These are phyloP conservation scores for Coranthus polyacanthus DNA, from an alignment of 2,797 vertebrate genomes.

Conservation along the genomic window DNA sequence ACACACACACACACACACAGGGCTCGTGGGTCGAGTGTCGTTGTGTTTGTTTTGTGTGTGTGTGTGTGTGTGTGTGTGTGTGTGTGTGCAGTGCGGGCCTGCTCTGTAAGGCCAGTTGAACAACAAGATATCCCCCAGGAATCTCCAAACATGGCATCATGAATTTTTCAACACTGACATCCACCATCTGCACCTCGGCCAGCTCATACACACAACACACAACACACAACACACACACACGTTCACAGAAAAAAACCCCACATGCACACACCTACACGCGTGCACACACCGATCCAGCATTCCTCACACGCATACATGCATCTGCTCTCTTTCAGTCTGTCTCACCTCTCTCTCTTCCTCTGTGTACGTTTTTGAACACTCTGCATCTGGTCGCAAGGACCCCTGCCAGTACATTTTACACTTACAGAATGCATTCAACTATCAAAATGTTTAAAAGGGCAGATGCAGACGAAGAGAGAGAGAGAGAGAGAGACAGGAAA, in stretches of 20 bases:
- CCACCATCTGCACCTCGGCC: slow-evolving; percentile 77
- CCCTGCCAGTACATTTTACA: slow-evolving; percentile 68
- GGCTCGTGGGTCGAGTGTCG: slow-evolving; percentile 7
- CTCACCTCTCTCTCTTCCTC: slow-evolving; percentile 58
- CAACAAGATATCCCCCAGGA: slow-evolving; percentile 80
- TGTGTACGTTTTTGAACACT: slow-evolving; percentile 50
- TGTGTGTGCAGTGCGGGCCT: slow-evolving; percentile 32
- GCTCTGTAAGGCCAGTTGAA: slow-evolving; percentile 81
- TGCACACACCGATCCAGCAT: slow-evolving; percentile 42
- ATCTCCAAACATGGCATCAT: slow-evolving; percentile 83
- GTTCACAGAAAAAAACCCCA: slow-evolving; percentile 22
- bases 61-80: slow-evolving; percentile 26
- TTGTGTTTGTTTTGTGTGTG: slow-evolving; percentile 13
- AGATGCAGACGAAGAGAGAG: neutral
- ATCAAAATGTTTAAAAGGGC: slow-evolving; percentile 54
- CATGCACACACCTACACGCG: slow-evolving; percentile 28
- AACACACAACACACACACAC: slow-evolving; percentile 32
- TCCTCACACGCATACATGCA: slow-evolving; percentile 57
- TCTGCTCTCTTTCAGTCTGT: slow-evolving; percentile 63
- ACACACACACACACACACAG: neutral
- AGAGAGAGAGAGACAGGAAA: neutral
- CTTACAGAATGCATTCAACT: slow-evolving; percentile 67
- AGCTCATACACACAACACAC: slow-evolving; percentile 36
- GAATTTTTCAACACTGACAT: slow-evolving; percentile 85
- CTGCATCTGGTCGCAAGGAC: slow-evolving; percentile 69